Evolutionary conservation across 2,888 invertebrate genomes (phyloP), one percentile per base, ranked within the genome.

Genomic region (Mimumesa dahlbomi): DNA sequence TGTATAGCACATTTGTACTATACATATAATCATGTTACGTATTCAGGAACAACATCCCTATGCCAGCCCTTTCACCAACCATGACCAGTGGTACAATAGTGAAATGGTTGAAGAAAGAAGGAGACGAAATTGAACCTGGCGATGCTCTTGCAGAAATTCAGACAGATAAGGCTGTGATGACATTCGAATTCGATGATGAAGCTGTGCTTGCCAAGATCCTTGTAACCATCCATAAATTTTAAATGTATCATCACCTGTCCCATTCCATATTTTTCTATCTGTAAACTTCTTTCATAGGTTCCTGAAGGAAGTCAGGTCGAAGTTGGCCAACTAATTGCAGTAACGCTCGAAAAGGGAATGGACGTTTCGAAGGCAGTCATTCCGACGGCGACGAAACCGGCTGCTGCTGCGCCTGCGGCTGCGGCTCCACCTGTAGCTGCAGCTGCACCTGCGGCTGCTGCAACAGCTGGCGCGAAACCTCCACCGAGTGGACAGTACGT

Each of bases 61-160:
- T 93, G 93, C 93, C 93, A 21, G 91, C 93, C 0, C 83, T 93
- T 16, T 93, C 93, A 1, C 93, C 93, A 2, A 93, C 93, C 2
- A 93, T 93, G 93, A 89, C 91, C 9, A 90, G 92, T 65, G 93
- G 93, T 48, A 92, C 91, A 0, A 91, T 92, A 57, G 90, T 92
- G 0, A 90, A 91, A 66, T 92, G 92, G 92, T 59, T 90, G 29
- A 92, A 92, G 78, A 90, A 91, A 64, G 92, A 92, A 89, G 93
- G 93, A 53, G 92, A 91, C 36, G 75, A 83, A 40, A 87, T 92
- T 61, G 75, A 87, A 49, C 90, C 93, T 14, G 93, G 93, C 9
- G 93, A 94, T 86, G 90, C 92, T 2, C 78, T 94, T 4, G 93
- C 93, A 83, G 93, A 93, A 64, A 92, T 93, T 77, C 92, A 93